Evolutionary conservation across 2,888 invertebrate species (phyloP), one percentile per base, ranked within the genome.

Genomic region (Eilema sororculum): DNA sequence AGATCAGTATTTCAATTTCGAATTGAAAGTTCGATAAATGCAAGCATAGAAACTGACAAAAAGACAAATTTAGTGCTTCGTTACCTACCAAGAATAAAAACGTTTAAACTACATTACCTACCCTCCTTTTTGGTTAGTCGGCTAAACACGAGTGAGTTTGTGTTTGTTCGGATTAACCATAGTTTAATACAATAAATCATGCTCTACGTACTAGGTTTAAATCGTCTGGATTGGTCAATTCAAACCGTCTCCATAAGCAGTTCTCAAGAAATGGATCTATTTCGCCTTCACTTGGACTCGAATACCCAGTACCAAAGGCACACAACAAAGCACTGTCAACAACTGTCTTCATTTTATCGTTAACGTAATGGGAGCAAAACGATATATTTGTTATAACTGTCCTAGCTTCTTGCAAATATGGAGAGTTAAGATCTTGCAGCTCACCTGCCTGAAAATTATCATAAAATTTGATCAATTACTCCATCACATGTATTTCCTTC

Each of bases 371-470:
- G 9, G 58, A 57, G 46, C 78, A 74, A 28, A 71, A 71, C 8
- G 72, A n/a, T 16, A 16, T 64, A 12, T 74, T 71, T 2, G 72
- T 67, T 63, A 78, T 56, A 12, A 79, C 24, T 58, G 71, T 70
- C 22, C 62, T 52, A 10, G 72, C 73, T 72, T 73, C 69, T 58
- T 59, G 71, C 25, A 80, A 25, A 30, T 70, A 75, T 46, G 57
- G 22, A 16, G 76, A 70, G 64, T 78, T 80, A 0, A 64, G n/a
- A 52, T 79, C 77, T 9, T 6, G n/a, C 20, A 16, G 10, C 13
- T 60, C 28, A n/a, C 69, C 68, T 0, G 72, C 76, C 80, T 80
- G 67, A 20, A 65, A 68, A 56, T 56, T 61, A 57, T 57, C 3
- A 46, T 5, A 1, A 41, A 12, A 16, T 46, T 37, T 46, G 20